Evolutionary conservation across 2,888 invertebrate genomes (phyloP).

Genomic region (Chouioia cunea): DNA sequence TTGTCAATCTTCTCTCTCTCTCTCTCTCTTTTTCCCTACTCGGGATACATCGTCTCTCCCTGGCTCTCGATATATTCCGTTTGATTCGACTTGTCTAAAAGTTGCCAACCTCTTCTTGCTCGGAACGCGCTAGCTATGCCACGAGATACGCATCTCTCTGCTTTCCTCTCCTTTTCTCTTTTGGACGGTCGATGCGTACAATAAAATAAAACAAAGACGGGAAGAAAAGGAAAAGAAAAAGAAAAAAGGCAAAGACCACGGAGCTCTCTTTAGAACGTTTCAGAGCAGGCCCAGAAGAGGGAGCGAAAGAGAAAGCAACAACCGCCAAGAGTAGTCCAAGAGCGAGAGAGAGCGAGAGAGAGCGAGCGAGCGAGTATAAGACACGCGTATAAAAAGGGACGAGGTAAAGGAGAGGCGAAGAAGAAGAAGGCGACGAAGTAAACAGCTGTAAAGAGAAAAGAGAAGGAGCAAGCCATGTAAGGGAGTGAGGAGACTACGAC

Average conservation of each 20-base stretch:
- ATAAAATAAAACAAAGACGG: slow-evolving; percentile 12
- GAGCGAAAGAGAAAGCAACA: slow-evolving; percentile 29
- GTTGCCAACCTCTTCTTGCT: too few relatives aligned
- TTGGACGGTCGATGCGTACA: background rate
- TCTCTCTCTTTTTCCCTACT: slow-evolving; percentile 19
- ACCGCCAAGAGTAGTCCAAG: slow-evolving; percentile 12
- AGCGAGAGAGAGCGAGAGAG: slow-evolving; percentile 40
- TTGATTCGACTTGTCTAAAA: too few relatives aligned
- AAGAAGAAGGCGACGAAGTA: too few relatives aligned
- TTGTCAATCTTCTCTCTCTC: slow-evolving; percentile 16
- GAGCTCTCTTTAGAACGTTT: slow-evolving; percentile 35
- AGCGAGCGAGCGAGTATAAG: slow-evolving; percentile 18
- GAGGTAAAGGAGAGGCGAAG: slow-evolving; percentile 38
- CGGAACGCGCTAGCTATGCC: too few relatives aligned
- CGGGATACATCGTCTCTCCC: slow-evolving; percentile 10
- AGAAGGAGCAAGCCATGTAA: slow-evolving; percentile 44
- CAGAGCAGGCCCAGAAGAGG: slow-evolving; percentile 43
- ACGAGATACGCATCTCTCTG: background rate
- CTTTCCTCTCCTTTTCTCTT: background rate
- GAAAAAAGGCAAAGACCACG: slow-evolving; percentile 29
- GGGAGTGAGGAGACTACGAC: too few relatives aligned
- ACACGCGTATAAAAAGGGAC: slow-evolving; percentile 11
- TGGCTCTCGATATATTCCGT: background rate
- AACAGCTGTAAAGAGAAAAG: slow-evolving; percentile 23
- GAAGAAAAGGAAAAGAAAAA: slow-evolving; percentile 30